Conservation (phyloP, 2,888 invertebrate genomes). For the Lasius fuliginosus region DNA sequence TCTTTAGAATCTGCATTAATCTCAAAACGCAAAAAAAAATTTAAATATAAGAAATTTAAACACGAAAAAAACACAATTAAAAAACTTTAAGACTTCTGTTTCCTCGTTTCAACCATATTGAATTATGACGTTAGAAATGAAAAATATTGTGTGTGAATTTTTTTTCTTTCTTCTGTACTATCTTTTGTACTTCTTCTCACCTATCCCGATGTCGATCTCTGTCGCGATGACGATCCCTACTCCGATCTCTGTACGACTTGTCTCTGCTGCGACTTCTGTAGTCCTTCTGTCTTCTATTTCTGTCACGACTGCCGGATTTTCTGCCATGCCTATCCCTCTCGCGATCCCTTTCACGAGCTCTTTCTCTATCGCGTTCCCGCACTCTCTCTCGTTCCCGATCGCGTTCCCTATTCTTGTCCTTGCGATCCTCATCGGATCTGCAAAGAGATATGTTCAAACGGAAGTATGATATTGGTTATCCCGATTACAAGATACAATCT, state of each 20-base stretch:
- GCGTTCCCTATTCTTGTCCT: slow-evolving; percentile 82
- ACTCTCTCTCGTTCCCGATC: slow-evolving; percentile 82
- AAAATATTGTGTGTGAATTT: not conserved
- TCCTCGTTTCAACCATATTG: not conserved
- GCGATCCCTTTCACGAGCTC: slow-evolving; percentile 78
- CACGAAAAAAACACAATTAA: not conserved
- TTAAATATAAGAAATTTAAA: not conserved
- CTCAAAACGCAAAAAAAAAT: not conserved
- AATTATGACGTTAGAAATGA: not conserved
- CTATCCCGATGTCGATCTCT: slow-evolving; percentile 83
- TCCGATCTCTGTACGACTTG: slow-evolving; percentile 81
- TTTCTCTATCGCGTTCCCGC: slow-evolving; percentile 79
- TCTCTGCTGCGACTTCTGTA: slow-evolving; percentile 85
- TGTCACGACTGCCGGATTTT: slow-evolving; percentile 81
- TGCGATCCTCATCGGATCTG: slow-evolving; percentile 85
- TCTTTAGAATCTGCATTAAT: not conserved
- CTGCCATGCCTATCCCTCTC: slow-evolving; percentile 77
- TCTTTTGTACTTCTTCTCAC: slow-evolving; percentile 54
- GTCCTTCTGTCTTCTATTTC: slow-evolving; percentile 82
- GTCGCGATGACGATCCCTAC: slow-evolving; percentile 82
- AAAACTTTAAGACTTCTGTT: not conserved
- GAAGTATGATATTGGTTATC: slow-evolving; percentile 65
- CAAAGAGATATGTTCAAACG: slow-evolving; percentile 74
- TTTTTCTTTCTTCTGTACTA: not conserved
- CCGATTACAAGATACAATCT: slow-evolving; percentile 5